A percentile compares a stretch with the other conserved stretches of the same genome.
Evolutionary conservation across 2,888 invertebrate species (phyloP).

Genomic region (Cistogaster globosa): DNA sequence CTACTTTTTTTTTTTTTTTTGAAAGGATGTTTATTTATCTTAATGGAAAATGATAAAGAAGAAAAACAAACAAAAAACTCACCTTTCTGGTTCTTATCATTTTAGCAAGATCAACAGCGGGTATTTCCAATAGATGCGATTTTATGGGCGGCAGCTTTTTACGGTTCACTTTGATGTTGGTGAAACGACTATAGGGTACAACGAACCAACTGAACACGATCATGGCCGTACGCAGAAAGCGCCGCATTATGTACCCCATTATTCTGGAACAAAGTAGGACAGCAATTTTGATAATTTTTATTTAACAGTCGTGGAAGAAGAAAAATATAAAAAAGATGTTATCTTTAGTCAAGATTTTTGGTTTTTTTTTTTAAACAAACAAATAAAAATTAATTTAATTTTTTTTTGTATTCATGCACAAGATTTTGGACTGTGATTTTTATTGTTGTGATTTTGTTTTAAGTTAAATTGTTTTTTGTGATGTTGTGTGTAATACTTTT

Average conservation of each 20-base stretch:
- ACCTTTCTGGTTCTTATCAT: slow-evolving; percentile 90
- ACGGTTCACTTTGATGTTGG: slow-evolving; percentile 84
- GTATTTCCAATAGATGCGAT: slow-evolving; percentile 87
- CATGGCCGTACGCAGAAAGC: slow-evolving; percentile 85
- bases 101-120: slow-evolving; percentile 87
- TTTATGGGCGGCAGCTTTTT: slow-evolving; percentile 87
- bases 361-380: background rate
- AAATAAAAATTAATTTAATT: slow-evolving; percentile 61
- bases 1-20: background rate
- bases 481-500: slow-evolving; percentile 10
- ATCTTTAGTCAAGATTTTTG: slow-evolving; percentile 17
- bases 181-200: slow-evolving; percentile 83
- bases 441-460: slow-evolving; percentile 38
- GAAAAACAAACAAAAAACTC: slow-evolving; percentile 72
- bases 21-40: background rate
- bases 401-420: slow-evolving; percentile 39
- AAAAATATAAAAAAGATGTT: slow-evolving; percentile 25
- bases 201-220: slow-evolving; percentile 85
- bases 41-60: slow-evolving; percentile 6
- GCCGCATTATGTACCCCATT: slow-evolving; percentile 85
- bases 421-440: slow-evolving; percentile 35
- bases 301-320: slow-evolving; percentile 64
- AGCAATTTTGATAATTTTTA: slow-evolving; percentile 81
- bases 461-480: slow-evolving; percentile 28
- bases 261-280: slow-evolving; percentile 84